Evolutionary conservation across 2,113 vertebrate species (phyloP), one percentile per base, ranked within the genome.

Genomic region (Protobothrops flavoviridis): DNA sequence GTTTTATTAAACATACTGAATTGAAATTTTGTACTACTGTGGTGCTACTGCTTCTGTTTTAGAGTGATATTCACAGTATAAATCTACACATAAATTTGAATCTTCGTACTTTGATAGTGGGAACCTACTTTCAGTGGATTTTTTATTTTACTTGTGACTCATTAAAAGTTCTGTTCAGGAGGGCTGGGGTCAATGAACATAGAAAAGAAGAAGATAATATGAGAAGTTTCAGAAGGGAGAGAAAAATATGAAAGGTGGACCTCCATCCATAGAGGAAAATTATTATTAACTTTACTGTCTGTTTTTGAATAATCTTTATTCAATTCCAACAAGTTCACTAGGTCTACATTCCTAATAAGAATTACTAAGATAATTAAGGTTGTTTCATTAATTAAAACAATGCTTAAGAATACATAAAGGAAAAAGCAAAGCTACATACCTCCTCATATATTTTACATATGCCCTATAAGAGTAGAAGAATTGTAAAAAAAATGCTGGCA

Each of bases 1-100:
- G 81, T 85, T 88, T 94, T 90, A 96, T 94, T 96, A 96, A 96
- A 96, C 96, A 93, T 92, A 69, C 21, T 94, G 69, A 89, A 94
- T 93, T 96, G 50, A 96, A 96, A 94, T 86, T 86, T 94, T 89
- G 17, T 88, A 93, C 57, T 57, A 94, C 93, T 96, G 39, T 48
- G 91, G 94, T 93, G 89, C 6, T 50, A 90, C 89, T 81, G 89
- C 94, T 91, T 81, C 11, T 55, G 15, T 86, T 20, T 39, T 0
- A 29, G 5, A 0, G 43, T 53, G 11, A 56, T 88, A 23, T 23
- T 89, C 12, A 56, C 88, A 15, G 39, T 45, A 59, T 3, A 88
- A 52, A 87, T 53, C 33, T 21, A 39, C 48, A 53, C 21, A 26
- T 45, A 45, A 24, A 26, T 1, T 61, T 89, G 9, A 39, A 57